phyloP scores from a whole-genome alignment of 1,140 invertebrate species.

The Tetraneura akinire region DNA sequence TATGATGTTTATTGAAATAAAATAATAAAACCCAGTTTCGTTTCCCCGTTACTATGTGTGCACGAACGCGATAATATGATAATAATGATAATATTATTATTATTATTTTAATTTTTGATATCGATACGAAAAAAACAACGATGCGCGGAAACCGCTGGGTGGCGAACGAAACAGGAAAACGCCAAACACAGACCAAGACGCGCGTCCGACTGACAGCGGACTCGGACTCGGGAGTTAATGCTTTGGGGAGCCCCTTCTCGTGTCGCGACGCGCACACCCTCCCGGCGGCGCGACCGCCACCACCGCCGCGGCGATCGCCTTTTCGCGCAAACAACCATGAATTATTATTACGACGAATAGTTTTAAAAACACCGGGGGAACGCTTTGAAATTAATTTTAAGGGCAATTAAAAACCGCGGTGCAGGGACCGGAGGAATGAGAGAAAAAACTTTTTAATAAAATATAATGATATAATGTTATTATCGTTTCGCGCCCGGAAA shows the following conservation, averaged over 20 bases:
- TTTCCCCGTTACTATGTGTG: not conserved
- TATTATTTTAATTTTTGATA: too few relatives aligned
- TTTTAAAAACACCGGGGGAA: constrained; percentile 44
- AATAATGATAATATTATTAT: too few relatives aligned
- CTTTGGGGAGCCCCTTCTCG: constrained; percentile 34
- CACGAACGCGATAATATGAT: not conserved
- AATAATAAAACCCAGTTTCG: not conserved
- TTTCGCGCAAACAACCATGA: constrained; percentile 33
- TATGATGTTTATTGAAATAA: too few relatives aligned
- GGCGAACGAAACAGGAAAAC: not conserved
- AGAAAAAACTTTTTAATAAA: constrained; percentile 42
- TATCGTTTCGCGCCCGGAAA: too few relatives aligned
- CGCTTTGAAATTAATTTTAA: constrained; percentile 47
- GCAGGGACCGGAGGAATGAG: not conserved
- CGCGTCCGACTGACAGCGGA: constrained; percentile 47
- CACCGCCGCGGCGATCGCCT: constrained; percentile 8
- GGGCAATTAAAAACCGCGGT: constrained; percentile 40
- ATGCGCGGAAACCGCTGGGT: not conserved
- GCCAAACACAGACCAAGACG: constrained; percentile 46
- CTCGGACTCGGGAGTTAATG: constrained; percentile 35
- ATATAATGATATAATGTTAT: too few relatives aligned
- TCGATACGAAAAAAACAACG: too few relatives aligned
- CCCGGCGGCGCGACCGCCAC: not conserved
- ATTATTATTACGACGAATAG: constrained; percentile 49
- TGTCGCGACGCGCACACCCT: constrained; percentile 18